phyloP scores from a whole-genome alignment of 2,113 vertebrate species.

The Zosterops lateralis region DNA sequence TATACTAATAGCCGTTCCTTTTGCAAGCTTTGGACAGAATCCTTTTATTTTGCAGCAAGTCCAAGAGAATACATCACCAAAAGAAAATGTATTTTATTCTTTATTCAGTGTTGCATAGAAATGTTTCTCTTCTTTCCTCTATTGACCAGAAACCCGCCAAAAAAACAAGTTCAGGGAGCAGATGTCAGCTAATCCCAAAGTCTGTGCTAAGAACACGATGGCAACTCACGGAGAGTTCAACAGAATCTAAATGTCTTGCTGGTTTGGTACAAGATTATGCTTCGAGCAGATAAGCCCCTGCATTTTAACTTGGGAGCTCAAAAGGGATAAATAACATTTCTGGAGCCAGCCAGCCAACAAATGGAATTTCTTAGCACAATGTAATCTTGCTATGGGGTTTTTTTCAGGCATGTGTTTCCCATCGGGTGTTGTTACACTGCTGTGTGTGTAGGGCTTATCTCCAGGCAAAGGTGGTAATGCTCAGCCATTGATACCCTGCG shows the following conservation, averaged over 20 bases:
- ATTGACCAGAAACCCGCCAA: background rate
- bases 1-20: background rate
- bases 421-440: background rate
- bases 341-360: conserved; percentile 35
- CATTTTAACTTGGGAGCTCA: conserved; percentile 47
- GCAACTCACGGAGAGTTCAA: background rate
- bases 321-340: conserved; percentile 45
- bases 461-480: conserved; percentile 1
- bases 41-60: background rate
- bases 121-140: background rate
- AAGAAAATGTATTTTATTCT: background rate
- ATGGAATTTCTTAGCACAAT: conserved; percentile 29
- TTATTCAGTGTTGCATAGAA: background rate
- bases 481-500: background rate
- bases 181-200: conserved; percentile 40
- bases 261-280: conserved; percentile 38
- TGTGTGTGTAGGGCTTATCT: background rate
- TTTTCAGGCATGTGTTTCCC: background rate
- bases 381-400: background rate
- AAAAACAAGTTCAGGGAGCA: conserved; percentile 33
- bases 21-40: background rate
- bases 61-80: background rate
- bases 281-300: conserved; percentile 15
- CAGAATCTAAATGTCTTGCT: conserved; percentile 30
- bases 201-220: conserved; percentile 9